phyloP scores from a whole-genome alignment of 2,888 invertebrate genomes.

The Belgica antarctica region DNA sequence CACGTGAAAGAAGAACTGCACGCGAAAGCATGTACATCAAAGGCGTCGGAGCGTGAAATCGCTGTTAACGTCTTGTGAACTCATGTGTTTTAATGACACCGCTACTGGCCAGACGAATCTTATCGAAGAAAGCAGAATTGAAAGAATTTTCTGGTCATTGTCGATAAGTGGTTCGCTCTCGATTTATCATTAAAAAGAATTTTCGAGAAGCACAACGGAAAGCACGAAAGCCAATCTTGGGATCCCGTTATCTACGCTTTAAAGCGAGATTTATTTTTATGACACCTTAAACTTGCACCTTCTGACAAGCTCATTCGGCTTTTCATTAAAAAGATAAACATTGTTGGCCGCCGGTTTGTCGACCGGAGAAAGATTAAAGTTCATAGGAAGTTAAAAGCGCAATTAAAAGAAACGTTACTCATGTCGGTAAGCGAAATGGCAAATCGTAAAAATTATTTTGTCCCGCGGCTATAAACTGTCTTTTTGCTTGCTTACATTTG shows the following conservation, averaged over 20 bases:
- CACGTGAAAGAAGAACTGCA: background rate
- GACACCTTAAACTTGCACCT: conserved; percentile 18
- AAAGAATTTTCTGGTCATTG: background rate
- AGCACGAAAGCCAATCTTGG: too few species aligned
- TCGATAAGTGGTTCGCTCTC: background rate
- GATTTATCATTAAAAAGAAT: too few species aligned
- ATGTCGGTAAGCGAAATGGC: background rate
- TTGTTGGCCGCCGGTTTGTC: background rate
- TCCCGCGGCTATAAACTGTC: background rate
- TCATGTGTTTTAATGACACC: too few species aligned
- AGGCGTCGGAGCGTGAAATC: too few species aligned
- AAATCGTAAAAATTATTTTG: background rate
- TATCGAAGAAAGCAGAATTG: background rate
- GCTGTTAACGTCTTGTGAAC: too few species aligned
- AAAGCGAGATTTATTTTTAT: background rate
- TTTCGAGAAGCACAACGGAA: too few species aligned
- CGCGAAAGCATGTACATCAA: background rate
- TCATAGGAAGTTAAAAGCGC: background rate
- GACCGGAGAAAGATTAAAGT: background rate
- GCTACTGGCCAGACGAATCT: background rate
- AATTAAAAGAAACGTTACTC: conserved; percentile 1
- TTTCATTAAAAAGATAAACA: conserved; percentile 13
- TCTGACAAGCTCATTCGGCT: background rate
- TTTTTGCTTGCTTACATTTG: background rate
- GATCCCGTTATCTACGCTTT: background rate